phyloP scores from a whole-genome alignment of 1,140 invertebrate genomes.

The Parapsyche elsis region DNA sequence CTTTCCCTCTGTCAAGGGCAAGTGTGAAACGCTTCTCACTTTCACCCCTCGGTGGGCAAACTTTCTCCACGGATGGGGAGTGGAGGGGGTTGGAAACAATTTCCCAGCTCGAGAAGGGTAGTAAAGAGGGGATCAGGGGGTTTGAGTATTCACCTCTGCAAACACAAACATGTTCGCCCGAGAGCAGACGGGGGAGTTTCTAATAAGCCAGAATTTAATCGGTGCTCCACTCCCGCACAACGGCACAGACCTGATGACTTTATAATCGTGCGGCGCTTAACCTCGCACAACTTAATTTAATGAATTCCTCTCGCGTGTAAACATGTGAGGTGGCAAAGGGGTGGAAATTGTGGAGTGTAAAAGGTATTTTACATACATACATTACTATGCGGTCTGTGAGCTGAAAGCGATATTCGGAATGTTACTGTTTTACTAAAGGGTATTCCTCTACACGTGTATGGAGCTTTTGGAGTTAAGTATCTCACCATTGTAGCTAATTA shows the following conservation, averaged over 20 bases:
- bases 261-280: conserved; percentile 24
- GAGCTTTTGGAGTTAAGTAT: too few relatives aligned
- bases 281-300: conserved; percentile 11
- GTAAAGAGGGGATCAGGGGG: background rate
- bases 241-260: conserved; percentile 38
- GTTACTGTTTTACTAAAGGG: too few relatives aligned
- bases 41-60: conserved; percentile 51
- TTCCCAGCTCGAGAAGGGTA: background rate
- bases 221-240: conserved; percentile 10
- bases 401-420: too few relatives aligned
- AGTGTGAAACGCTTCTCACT: conserved; percentile 55
- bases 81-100: background rate
- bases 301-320: background rate
- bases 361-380: too few relatives aligned
- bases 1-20: conserved; percentile 49
- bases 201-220: conserved; percentile 40
- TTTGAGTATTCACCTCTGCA: background rate
- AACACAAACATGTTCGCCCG: conserved; percentile 35
- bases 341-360: too few relatives aligned
- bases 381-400: too few relatives aligned
- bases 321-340: too few relatives aligned
- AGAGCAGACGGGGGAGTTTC: conserved; percentile 28
- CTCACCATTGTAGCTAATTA: too few relatives aligned
- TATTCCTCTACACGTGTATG: too few relatives aligned
- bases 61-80: conserved; percentile 40